phyloP scores from a whole-genome alignment of 2,113 vertebrate species.

The Grantiella picta region DNA sequence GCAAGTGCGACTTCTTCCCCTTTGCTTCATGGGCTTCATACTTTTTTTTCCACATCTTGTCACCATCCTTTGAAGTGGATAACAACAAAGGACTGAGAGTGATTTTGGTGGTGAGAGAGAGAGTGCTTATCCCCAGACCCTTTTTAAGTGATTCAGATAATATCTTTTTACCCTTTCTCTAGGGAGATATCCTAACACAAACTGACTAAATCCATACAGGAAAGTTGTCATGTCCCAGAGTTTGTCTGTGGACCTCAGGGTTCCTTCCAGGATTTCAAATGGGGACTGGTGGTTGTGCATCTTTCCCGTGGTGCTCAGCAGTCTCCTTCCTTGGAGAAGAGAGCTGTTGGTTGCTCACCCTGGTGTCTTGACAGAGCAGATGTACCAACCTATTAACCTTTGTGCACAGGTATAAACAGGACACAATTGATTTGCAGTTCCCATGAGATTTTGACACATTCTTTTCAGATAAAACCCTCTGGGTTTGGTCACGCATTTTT shows the following conservation, averaged over 20 bases:
- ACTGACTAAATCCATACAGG: background rate
- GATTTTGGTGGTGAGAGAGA: background rate
- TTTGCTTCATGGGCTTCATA: background rate
- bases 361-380: background rate
- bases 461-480: background rate
- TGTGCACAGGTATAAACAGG: background rate
- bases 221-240: background rate
- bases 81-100: background rate
- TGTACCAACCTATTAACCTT: background rate
- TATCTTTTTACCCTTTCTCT: background rate
- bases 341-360: background rate
- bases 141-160: background rate
- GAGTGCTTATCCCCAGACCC: fast-evolving
- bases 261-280: background rate
- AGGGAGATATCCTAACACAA: background rate
- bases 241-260: background rate
- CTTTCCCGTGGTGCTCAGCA: background rate
- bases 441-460: background rate
- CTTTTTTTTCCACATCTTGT: background rate
- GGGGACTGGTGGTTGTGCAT: background rate
- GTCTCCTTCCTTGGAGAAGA: background rate
- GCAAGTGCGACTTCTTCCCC: background rate
- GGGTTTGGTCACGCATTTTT: background rate
- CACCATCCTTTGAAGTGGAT: background rate
- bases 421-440: background rate